Conservation (phyloP, 1,140 invertebrate species). For the Papilio helenus region DNA sequence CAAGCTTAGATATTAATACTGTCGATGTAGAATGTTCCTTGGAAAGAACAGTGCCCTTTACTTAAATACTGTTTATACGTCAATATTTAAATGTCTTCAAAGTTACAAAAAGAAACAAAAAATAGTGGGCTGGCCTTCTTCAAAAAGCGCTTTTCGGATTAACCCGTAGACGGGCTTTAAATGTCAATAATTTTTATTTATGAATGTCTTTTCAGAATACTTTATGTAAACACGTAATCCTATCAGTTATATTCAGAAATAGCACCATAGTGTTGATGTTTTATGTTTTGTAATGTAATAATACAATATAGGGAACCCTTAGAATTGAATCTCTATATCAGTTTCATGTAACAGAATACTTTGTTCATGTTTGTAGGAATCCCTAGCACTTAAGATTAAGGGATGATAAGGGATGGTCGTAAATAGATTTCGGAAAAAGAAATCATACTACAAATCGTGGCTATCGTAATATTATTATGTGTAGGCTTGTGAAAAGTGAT, state of each 20-base stretch:
- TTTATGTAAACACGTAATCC: background rate
- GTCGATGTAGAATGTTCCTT: background rate
- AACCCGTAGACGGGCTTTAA: background rate
- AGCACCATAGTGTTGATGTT: background rate
- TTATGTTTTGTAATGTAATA: constrained; percentile 5
- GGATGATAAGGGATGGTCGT: background rate
- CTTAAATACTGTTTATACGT: background rate
- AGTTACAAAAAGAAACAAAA: background rate
- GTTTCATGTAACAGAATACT: constrained; percentile 10
- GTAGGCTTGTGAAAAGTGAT: no score
- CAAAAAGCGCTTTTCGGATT: no score
- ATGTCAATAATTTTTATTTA: no score
- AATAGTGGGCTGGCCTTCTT: no score
- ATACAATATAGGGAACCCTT: background rate
- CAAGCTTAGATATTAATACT: background rate
- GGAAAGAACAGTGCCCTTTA: background rate
- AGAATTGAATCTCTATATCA: background rate
- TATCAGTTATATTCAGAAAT: background rate
- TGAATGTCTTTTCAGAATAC: background rate
- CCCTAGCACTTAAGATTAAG: background rate
- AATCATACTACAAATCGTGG: background rate
- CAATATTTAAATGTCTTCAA: background rate
- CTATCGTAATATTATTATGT: no score
- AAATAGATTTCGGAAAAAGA: background rate
- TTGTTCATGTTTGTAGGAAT: constrained; percentile 13